These are phyloP conservation scores for Drosophila parthenogenetica DNA, from an alignment of 2,888 invertebrate genomes.

Conservation along the genomic window DNA sequence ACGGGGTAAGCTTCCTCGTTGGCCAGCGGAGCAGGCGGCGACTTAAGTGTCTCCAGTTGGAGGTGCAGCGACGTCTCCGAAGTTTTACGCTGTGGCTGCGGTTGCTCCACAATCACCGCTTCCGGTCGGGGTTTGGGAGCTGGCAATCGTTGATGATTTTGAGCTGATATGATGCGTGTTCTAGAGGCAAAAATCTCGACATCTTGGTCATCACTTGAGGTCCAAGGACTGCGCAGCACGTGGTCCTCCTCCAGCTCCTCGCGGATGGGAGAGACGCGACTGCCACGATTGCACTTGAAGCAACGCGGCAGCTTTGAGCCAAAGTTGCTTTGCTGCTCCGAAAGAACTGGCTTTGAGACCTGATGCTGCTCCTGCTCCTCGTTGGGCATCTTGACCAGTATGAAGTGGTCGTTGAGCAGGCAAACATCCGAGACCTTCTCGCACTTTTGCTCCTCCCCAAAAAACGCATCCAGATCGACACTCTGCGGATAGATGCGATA, in stretches of 20 bases:
- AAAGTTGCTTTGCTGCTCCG: constrained; percentile 13
- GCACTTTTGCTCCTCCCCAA: constrained; percentile 61
- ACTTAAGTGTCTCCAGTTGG: constrained; percentile 53
- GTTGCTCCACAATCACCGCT: constrained; percentile 50
- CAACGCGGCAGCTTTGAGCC: constrained; percentile 57
- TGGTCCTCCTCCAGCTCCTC: constrained; percentile 55
- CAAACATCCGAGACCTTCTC: constrained; percentile 80
- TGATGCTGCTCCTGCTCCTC: neutral
- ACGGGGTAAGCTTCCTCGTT: constrained; percentile 4
- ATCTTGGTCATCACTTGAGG: constrained; percentile 38
- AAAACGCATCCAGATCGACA: constrained; percentile 70
- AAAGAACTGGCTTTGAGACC: constrained; percentile 1
- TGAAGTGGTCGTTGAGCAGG: constrained; percentile 82
- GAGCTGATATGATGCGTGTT: constrained; percentile 46
- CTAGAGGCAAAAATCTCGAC: constrained; percentile 63
- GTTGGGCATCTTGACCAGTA: constrained; percentile 82
- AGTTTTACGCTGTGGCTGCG: constrained; percentile 10
- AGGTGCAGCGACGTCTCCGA: constrained; percentile 17
- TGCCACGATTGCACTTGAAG: constrained; percentile 65
- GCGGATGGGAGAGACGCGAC: constrained; percentile 65
- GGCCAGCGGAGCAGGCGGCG: neutral
- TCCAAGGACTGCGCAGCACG: constrained; percentile 32
- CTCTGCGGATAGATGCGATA: constrained; percentile 75
- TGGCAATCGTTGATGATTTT: constrained; percentile 19
- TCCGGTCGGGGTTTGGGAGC: neutral